Conservation (phyloP, 2,888 invertebrate genomes). For the Macropis europaea region DNA sequence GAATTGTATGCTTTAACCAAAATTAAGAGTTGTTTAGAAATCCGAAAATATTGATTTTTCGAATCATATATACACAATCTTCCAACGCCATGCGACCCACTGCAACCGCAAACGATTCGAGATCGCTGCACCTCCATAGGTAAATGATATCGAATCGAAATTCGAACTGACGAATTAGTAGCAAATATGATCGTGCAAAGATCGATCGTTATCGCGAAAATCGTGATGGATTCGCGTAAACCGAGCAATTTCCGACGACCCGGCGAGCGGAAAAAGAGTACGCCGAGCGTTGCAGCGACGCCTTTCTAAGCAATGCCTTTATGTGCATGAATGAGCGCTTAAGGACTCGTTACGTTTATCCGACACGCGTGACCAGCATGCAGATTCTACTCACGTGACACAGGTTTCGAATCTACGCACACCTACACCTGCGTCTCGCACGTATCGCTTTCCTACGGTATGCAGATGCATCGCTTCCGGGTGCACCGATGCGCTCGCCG, state of each 20-base stretch:
- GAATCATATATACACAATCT: no score
- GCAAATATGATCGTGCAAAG: no score
- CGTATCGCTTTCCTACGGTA: constrained; percentile 9
- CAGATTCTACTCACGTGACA: constrained; percentile 58
- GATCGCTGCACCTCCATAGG: no score
- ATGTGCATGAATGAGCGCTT: constrained; percentile 59
- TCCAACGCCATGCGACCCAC: no score
- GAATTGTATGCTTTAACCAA: no score
- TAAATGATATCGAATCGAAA: no score
- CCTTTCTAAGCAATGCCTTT: constrained; percentile 55
- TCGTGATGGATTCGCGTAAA: constrained; percentile 14
- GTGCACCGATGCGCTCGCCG: not conserved
- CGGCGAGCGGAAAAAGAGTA: constrained; percentile 40
- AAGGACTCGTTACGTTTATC: constrained; percentile 70
- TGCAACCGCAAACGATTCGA: no score
- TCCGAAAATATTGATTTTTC: no score
- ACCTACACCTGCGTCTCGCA: not conserved
- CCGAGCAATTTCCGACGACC: constrained; percentile 28
- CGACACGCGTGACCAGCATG: constrained; percentile 70
- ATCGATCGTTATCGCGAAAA: not conserved
- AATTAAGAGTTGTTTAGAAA: no score
- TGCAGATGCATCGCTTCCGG: constrained; percentile 31
- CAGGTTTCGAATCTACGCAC: not conserved
- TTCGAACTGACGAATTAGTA: not conserved
- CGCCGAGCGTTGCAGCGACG: constrained; percentile 36